phyloP scores from a whole-genome alignment of 2,113 vertebrate genomes.

The Sapayoa aenigma region DNA sequence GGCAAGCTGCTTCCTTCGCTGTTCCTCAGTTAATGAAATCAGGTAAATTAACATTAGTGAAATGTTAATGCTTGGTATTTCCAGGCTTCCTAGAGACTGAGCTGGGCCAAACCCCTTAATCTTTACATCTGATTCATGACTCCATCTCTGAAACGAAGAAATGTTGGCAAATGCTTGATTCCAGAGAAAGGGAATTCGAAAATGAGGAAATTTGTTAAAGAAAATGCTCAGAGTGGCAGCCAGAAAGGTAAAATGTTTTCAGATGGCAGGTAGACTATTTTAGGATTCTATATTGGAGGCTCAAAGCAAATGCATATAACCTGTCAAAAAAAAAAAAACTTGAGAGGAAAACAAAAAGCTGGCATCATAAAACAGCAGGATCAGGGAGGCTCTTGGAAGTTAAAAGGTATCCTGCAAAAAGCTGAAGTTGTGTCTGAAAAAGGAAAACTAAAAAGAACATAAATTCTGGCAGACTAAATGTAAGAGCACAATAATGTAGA shows the following conservation, averaged over 20 bases:
- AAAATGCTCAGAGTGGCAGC: not conserved
- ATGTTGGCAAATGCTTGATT: conserved; percentile 16
- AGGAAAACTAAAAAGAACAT: conserved; percentile 64
- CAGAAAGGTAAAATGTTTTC: conserved; percentile 41
- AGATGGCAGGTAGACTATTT: conserved; percentile 62
- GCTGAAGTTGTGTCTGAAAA: conserved; percentile 60
- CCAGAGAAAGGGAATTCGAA: not conserved
- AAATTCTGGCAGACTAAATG: conserved; percentile 65
- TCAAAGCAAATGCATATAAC: conserved; percentile 68
- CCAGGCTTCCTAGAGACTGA: not conserved
- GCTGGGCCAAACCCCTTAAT: not conserved
- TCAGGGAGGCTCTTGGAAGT: conserved; percentile 65
- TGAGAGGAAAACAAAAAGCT: conserved; percentile 64
- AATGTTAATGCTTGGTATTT: not conserved
- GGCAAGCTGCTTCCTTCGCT: not conserved
- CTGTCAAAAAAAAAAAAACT: conserved; percentile 62
- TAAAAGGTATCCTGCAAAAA: conserved; percentile 64
- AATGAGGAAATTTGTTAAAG: conserved; percentile 4
- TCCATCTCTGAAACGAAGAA: not conserved
- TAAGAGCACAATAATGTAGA: conserved; percentile 36
- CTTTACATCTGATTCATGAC: not conserved
- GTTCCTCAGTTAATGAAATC: not conserved
- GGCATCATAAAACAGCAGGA: conserved; percentile 58
- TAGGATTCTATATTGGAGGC: conserved; percentile 49
- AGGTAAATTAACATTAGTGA: not conserved